A percentile compares a stretch with the other conserved stretches of the same genome.
Evolutionary conservation across 2,888 invertebrate genomes (phyloP).

Genomic region (Tipula vernalis): DNA sequence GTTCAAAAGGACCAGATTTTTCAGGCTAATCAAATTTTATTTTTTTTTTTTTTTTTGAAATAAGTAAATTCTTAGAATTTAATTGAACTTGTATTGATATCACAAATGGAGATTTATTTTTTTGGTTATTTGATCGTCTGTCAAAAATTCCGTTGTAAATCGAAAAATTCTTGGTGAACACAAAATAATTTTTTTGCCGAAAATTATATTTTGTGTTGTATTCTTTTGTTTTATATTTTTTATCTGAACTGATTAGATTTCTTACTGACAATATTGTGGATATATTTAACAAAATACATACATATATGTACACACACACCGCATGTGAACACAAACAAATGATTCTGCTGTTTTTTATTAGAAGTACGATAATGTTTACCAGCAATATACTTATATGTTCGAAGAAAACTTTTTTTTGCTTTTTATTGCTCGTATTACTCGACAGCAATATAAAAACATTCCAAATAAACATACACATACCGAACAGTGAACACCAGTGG

Average conservation of each 20-base stretch:
- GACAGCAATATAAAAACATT: not conserved
- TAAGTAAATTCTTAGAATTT: not conserved
- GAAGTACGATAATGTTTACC: not conserved
- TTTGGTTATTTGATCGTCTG: not conserved
- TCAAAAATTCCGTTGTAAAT: not conserved
- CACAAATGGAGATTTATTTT: not conserved
- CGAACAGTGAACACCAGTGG: not conserved
- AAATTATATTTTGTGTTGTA: no score
- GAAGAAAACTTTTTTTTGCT: not conserved
- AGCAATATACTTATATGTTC: not conserved
- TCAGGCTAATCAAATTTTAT: not conserved
- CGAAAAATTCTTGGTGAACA: no score
- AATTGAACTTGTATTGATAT: not conserved
- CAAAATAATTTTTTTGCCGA: no score
- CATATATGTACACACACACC: not conserved
- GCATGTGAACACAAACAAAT: not conserved
- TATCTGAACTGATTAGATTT: not conserved
- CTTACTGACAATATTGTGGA: not conserved
- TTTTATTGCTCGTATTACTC: not conserved
- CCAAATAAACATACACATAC: not conserved
- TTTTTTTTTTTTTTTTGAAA: not conserved
- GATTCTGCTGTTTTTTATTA: not conserved
- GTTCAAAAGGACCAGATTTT: not conserved
- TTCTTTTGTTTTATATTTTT: not conserved
- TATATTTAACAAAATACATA: not conserved